Base-by-base conservation (phyloP, 2,797 vertebrate genomes). In the Pipistrellus pygmaeus region DNA sequence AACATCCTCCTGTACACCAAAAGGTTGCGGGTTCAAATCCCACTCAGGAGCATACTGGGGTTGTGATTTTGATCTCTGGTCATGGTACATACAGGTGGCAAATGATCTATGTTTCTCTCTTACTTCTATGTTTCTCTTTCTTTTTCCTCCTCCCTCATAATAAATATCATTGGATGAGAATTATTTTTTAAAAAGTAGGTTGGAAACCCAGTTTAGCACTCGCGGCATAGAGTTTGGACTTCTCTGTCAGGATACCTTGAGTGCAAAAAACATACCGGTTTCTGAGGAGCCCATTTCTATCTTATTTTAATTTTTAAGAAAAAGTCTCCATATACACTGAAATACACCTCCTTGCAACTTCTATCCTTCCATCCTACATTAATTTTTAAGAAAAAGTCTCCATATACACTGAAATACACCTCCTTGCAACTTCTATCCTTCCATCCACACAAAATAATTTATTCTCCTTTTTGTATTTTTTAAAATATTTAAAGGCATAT, bases 401-500 rank as follows among this genome's bases (percentile, higher is more conserved):
- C 66, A 5, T 48, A 18, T 73, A 35, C n/a, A 30, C 38, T 51
- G 91, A 90, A 94, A 77, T 77, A 53, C 0, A 23, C 13, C 32
- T 76, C 11, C 32, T 82, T 76, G 48, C 11, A 66, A 64, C 53
- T 76, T 88, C 32, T 62, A 44, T 18, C 55, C 18, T 80, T 84
- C 17, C 57, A 71, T 27, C 5, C n/a, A 83, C 32, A 88, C 7
- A 38, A 76, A 84, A 60, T 77, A 83, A 76, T 57, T 71, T 44
- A 62, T 35, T 87, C 27, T 62, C 3, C 60, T 32, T 83, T 82
- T 27, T 76, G 32, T 85, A 30, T 78, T 94, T 89, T 4, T 88
- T 17, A 23, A 95, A 88, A 91, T 90, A 69, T 64, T 86, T 92
- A 75, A 88, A 87, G 68, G 30, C 18, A 38, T 71, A 84, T 32